Evolutionary conservation across 2,888 invertebrate species (phyloP), one percentile per base, ranked within the genome.

Genomic region (Metalampra italica): DNA sequence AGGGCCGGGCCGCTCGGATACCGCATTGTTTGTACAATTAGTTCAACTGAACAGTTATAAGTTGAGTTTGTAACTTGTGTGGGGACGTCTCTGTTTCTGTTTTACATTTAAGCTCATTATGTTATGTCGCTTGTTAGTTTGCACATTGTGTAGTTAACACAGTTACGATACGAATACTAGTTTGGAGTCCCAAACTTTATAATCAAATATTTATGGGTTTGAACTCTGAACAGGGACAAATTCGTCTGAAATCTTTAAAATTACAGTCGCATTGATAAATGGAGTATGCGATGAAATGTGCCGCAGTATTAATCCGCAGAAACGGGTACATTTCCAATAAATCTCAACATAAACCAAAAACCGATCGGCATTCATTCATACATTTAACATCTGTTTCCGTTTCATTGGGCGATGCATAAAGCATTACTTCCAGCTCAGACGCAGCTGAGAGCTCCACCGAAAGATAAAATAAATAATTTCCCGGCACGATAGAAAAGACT

Each of bases 1-100:
- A 77, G 67, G 66, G 56, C 59, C 76, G 66, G 66, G 57, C 59
- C 66, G 60, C 68, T 66, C 68, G 64, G 66, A 67, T 65, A 65
- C 71, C 75, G 67, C 78, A 71, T 68, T 78, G 79, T 82, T 78
- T 78, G 75, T 71, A 72, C 78, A 75, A 78, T 82, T 82, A 79
- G 76, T 78, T 75, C 52, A 75, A 72, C 75, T 72, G 69, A 77
- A 78, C 75, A 70, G 72, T 76, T 81, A 75, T 75, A 69, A 70
- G 67, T 62, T 68, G 60, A 75, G 78, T 76, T 75, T 60, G 64
- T 55, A 75, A 75, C 71, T 74, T 65, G 54, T 51, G 51, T 49
- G 53, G 55, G 54, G 55, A 59, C 58, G 53, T 56, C 56, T 57
- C 55, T 64, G 64, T 65, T 68, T 67, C 65, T 55, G 62, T 71